Conservation (phyloP, 2,113 vertebrate genomes). For the Paedocypris sp. region DNA sequence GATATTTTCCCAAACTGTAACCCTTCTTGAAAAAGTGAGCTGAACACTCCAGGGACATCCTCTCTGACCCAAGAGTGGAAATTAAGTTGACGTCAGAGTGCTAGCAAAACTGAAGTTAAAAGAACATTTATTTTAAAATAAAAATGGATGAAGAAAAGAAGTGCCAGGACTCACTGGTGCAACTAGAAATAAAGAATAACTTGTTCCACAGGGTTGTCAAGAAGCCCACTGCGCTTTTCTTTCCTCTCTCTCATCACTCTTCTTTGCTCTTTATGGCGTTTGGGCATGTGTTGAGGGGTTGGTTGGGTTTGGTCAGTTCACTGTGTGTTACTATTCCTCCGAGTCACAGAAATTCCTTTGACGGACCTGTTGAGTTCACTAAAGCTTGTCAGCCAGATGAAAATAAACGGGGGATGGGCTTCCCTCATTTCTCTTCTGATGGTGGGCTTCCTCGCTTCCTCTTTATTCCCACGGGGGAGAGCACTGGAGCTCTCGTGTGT, state of each 20-base stretch:
- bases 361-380: background rate
- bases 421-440: background rate
- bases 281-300: background rate
- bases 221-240: background rate
- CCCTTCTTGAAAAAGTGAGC: background rate
- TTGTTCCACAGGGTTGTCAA: background rate
- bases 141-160: slow-evolving; percentile 2
- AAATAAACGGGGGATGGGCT: background rate
- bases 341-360: slow-evolving; percentile 7
- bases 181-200: background rate
- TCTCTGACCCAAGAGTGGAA: slow-evolving; percentile 1
- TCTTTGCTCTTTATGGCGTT: slow-evolving; percentile 2
- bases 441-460: background rate
- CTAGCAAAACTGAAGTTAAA: slow-evolving; percentile 21
- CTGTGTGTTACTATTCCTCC: background rate
- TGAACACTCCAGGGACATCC: background rate
- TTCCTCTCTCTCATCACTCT: background rate
- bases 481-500: background rate
- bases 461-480: slow-evolving; percentile 5
- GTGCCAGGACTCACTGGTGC: background rate
- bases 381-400: slow-evolving; percentile 3
- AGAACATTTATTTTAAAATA: slow-evolving; percentile 6
- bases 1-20: background rate
- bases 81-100: slow-evolving; percentile 10
- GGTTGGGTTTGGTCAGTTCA: slow-evolving; percentile 1